Percentiles rank a stretch among this genome's conserved stretches.
Evolutionary conservation across 1,140 invertebrate genomes (phyloP).

Genomic region (Gerris buenoi): DNA sequence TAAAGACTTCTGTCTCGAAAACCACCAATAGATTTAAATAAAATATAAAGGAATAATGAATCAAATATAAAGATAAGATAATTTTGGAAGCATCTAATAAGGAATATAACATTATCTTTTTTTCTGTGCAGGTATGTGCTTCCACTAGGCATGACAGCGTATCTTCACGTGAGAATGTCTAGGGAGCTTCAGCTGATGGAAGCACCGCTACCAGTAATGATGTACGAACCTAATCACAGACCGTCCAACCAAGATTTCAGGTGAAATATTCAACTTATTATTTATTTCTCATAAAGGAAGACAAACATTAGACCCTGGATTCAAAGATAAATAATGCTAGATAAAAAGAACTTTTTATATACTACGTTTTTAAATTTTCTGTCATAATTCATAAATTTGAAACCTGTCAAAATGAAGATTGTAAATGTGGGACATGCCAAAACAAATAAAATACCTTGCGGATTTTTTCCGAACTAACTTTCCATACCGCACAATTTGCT

Average conservation of each 20-base stretch:
- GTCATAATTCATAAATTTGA: too few relatives aligned
- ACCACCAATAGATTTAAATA: conserved; percentile 1
- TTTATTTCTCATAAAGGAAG: too few relatives aligned
- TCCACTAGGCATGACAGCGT: conserved; percentile 42
- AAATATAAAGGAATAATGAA: neutral
- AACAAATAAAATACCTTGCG: too few relatives aligned
- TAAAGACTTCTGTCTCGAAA: too few relatives aligned
- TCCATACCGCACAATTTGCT: too few relatives aligned
- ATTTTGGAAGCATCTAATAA: neutral
- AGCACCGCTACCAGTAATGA: conserved; percentile 35
- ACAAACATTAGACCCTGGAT: too few relatives aligned
- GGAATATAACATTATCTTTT: neutral
- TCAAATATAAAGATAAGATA: neutral
- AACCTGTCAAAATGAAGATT: too few relatives aligned
- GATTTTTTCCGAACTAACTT: too few relatives aligned
- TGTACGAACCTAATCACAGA: conserved; percentile 28
- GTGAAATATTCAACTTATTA: neutral
- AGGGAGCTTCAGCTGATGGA: conserved; percentile 41
- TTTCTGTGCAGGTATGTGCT: conserved; percentile 40
- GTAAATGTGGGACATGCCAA: too few relatives aligned
- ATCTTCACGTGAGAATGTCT: conserved; percentile 44
- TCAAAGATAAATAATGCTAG: too few relatives aligned
- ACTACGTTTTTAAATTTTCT: too few relatives aligned
- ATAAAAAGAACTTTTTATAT: too few relatives aligned
- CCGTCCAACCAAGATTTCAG: conserved; percentile 22